Evolutionary conservation across 2,797 vertebrate genomes (phyloP).

Genomic region (Sparidentex hasta): DNA sequence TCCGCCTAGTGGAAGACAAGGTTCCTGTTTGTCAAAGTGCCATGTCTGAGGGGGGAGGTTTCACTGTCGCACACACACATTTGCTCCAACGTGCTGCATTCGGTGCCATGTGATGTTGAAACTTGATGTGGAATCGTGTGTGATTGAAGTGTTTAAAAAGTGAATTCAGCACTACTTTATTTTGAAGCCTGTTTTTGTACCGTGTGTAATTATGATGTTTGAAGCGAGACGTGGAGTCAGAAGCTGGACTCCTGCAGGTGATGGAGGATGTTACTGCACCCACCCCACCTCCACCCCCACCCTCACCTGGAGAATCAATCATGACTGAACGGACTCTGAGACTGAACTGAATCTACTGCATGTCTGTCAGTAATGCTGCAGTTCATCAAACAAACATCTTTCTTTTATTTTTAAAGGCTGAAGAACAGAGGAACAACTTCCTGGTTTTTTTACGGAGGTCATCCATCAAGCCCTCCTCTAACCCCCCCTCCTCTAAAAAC

Average conservation of each 20-base stretch:
- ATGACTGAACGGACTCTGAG: constrained; percentile 30
- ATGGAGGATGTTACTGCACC: constrained; percentile 13
- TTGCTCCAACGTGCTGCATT: constrained; percentile 66
- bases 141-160: constrained; percentile 68
- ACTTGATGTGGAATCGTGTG: constrained; percentile 59
- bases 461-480: constrained; percentile 15
- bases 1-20: constrained; percentile 35
- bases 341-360: constrained; percentile 47
- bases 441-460: neutral
- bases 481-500: neutral
- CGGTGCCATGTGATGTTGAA: constrained; percentile 75
- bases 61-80: constrained; percentile 35
- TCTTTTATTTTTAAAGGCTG: constrained; percentile 12
- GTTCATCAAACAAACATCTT: constrained; percentile 7
- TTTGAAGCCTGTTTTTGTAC: constrained; percentile 61
- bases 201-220: constrained; percentile 45
- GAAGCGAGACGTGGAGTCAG: neutral
- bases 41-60: constrained; percentile 25
- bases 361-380: constrained; percentile 57
- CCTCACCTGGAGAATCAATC: constrained; percentile 3
- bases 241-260: neutral
- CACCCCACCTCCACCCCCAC: neutral
- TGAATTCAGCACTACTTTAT: constrained; percentile 63
- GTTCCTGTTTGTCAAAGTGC: constrained; percentile 69
- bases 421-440: constrained; percentile 43